Percentiles rank a stretch among this genome's conserved stretches.
These are phyloP conservation scores for Tragelaphus imberbis DNA, from an alignment of 2,113 vertebrate species.

Conservation along the genomic window DNA sequence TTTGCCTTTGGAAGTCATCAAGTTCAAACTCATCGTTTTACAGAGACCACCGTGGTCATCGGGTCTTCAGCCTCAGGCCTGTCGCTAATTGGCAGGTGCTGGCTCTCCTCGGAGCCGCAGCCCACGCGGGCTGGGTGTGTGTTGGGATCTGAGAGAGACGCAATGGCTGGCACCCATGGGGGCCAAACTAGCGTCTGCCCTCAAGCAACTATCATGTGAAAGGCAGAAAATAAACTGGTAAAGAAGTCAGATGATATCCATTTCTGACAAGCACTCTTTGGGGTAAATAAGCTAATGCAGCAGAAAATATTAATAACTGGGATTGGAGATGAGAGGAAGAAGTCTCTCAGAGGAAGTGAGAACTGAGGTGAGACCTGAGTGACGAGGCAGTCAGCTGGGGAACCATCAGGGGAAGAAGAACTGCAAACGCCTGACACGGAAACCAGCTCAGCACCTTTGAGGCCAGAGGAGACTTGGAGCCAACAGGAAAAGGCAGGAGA, in stretches of 20 bases:
- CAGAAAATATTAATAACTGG: not conserved
- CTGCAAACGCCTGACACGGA: not conserved
- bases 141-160: not conserved
- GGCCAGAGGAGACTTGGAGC: not conserved
- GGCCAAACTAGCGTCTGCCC: not conserved
- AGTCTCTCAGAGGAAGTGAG: not conserved
- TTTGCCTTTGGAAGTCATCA: not conserved
- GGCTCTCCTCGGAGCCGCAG: not conserved
- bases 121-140: not conserved
- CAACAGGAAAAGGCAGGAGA: not conserved
- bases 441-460: not conserved
- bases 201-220: not conserved
- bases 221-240: not conserved
- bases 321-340: not conserved
- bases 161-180: not conserved
- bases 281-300: not conserved
- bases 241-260: not conserved
- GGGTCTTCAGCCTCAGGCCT: not conserved
- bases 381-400: not conserved
- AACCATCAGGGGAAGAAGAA: not conserved
- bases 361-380: not conserved
- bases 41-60: too few species aligned
- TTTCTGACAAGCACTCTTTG: not conserved
- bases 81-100: not conserved
- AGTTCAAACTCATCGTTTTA: not conserved